Conservation (phyloP, 2,888 invertebrate genomes). For the Lydus trimaculatus region DNA sequence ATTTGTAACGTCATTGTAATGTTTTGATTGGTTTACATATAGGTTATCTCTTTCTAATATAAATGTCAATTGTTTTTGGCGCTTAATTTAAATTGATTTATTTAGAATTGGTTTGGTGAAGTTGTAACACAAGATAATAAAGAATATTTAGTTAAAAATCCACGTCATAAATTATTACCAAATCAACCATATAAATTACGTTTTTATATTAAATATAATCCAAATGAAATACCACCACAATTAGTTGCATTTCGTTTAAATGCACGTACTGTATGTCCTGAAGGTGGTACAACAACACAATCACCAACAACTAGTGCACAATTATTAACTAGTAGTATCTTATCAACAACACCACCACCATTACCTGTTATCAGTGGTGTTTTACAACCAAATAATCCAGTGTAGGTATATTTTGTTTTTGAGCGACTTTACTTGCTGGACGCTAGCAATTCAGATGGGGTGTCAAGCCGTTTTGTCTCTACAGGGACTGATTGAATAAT, state of each 20-base stretch:
- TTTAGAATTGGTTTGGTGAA: conserved; percentile 64
- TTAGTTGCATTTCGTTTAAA: conserved; percentile 59
- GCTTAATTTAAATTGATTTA: conserved; percentile 14
- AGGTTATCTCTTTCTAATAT: neutral
- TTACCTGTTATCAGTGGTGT: conserved; percentile 12
- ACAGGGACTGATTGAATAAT: too few relatives aligned
- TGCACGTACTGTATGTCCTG: conserved; percentile 67
- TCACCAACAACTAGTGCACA: conserved; percentile 54
- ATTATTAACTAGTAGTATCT: conserved; percentile 42
- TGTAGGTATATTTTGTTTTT: conserved; percentile 1
- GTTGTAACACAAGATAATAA: conserved; percentile 67
- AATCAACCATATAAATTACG: conserved; percentile 64
- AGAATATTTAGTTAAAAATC: conserved; percentile 68
- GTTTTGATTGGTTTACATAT: too few relatives aligned
- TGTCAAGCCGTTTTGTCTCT: too few relatives aligned
- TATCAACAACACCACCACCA: conserved; percentile 27
- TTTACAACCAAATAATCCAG: neutral
- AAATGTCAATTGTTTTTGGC: neutral
- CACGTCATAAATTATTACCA: conserved; percentile 65
- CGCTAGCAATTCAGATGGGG: too few relatives aligned
- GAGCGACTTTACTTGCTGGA: too few relatives aligned
- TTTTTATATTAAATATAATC: conserved; percentile 68
- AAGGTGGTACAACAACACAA: conserved; percentile 44
- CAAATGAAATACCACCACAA: conserved; percentile 61
- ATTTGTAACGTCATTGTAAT: too few relatives aligned